Percentiles rank a stretch among this genome's conserved stretches.
phyloP scores from a whole-genome alignment of 2,113 vertebrate genomes.

The Caranx melampygus region DNA sequence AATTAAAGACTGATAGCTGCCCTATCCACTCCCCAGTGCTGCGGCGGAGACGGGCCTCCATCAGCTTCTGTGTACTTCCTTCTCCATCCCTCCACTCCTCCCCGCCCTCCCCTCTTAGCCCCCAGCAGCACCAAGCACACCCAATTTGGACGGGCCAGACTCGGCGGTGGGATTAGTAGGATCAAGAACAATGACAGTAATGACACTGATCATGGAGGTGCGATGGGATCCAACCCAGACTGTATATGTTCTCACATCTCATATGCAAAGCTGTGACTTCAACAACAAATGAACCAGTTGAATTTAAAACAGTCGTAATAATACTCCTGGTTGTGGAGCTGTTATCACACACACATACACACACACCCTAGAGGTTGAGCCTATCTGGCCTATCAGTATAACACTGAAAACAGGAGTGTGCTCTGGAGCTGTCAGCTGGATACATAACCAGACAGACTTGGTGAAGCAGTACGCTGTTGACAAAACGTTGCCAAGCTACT shows the following conservation, averaged over 20 bases:
- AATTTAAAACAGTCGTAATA: slow-evolving; percentile 46
- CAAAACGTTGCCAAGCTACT: slow-evolving; percentile 37
- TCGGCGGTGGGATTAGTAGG: slow-evolving; percentile 58
- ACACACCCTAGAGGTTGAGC: slow-evolving; percentile 37
- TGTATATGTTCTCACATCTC: slow-evolving; percentile 14
- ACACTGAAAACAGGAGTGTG: slow-evolving; percentile 32
- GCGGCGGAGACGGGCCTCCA: slow-evolving; percentile 46
- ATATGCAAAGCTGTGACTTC: slow-evolving; percentile 24
- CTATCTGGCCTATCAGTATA: slow-evolving; percentile 33
- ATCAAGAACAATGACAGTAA: slow-evolving; percentile 64
- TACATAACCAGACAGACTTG: slow-evolving; percentile 33
- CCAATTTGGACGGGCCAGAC: slow-evolving; percentile 55
- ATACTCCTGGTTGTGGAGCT: slow-evolving; percentile 10
- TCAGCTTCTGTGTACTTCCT: slow-evolving; percentile 34
- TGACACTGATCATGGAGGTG: slow-evolving; percentile 56
- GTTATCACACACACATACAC: slow-evolving; percentile 21
- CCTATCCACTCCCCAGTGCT: slow-evolving; percentile 39
- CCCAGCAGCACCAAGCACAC: slow-evolving; percentile 33
- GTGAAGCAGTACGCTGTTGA: slow-evolving; percentile 33
- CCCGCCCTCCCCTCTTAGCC: slow-evolving; percentile 21
- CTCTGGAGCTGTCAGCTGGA: slow-evolving; percentile 35
- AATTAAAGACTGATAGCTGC: slow-evolving; percentile 77
- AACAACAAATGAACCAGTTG: slow-evolving; percentile 16
- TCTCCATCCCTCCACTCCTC: slow-evolving; percentile 23
- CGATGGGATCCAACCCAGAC: slow-evolving; percentile 26